These are phyloP conservation scores for Capreolus pygargus DNA, from an alignment of 2,113 vertebrate genomes.

Conservation along the genomic window DNA sequence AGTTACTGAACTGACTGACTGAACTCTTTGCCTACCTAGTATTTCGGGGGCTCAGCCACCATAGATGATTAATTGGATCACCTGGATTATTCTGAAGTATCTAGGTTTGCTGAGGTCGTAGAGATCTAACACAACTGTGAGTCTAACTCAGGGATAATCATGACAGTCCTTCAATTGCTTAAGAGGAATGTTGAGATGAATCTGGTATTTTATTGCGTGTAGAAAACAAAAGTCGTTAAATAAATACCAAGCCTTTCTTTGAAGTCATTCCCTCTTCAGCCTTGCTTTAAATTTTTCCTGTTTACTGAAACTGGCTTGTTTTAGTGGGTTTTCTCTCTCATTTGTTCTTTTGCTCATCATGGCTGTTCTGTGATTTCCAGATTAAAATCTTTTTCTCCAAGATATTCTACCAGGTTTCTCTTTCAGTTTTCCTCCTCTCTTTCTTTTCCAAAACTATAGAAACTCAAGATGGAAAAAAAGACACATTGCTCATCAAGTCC, in stretches of 20 bases:
- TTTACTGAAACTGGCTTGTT: not conserved
- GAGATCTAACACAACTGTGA: not conserved
- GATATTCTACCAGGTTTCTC: slow-evolving; percentile 21
- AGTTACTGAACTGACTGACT: too few species aligned
- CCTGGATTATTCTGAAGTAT: not conserved
- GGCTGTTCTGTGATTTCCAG: slow-evolving; percentile 59
- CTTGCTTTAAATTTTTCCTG: not conserved
- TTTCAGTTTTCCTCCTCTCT: slow-evolving; percentile 52
- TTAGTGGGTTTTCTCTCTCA: slow-evolving; percentile 42
- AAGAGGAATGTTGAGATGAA: not conserved
- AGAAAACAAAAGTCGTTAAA: not conserved
- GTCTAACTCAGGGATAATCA: not conserved
- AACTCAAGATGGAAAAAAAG: slow-evolving; percentile 63
- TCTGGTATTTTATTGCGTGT: not conserved
- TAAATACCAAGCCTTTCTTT: not conserved
- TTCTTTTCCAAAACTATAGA: slow-evolving; percentile 53
- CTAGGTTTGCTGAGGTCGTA: not conserved
- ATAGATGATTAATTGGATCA: not conserved
- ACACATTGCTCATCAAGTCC: slow-evolving; percentile 54
- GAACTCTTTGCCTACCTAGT: not conserved
- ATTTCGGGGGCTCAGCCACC: not conserved
- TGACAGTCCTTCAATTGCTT: not conserved
- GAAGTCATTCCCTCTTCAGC: not conserved
- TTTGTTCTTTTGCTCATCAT: slow-evolving; percentile 34
- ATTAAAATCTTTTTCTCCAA: slow-evolving; percentile 1